Evolutionary conservation across 2,888 invertebrate genomes (phyloP), one percentile per base, ranked within the genome.

Genomic region (Spicauda simplicius): DNA sequence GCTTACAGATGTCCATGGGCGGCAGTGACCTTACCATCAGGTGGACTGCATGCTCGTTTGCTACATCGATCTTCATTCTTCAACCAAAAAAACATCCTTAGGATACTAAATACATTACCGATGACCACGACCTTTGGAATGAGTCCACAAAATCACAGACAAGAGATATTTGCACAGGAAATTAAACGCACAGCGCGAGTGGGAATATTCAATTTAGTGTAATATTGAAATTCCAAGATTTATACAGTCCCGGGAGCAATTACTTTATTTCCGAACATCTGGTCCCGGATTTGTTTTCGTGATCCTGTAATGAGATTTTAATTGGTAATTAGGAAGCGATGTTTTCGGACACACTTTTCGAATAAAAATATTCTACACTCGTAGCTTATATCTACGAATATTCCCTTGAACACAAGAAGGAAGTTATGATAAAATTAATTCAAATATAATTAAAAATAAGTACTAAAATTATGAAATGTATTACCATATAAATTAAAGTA

Each of bases 221-320:
- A 50, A 60, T 52, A 60, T 52, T 50, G 60, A 60, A 52, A 18
- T 50, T 52, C 33, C 52, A 30, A 52, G 16, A 60, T 60, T 60
- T 50, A 60, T 60, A 50, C 30, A 60, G 60, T 48, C 16, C 60
- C n/a, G 45, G n/a, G 50, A 50, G 18, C 60, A 60, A 60, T 60
- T 60, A 60, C 60, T 60, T 18, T 33, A 52, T 60, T n/a, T 12
- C 14, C 30, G 14, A 33, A 60, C 52, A 60, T 60, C 60, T 60
- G 60, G 19, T 60, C 30, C 52, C 33, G 30, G 52, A 50, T 45
- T 30, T 59, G 59, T 50, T 59, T 50, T 50, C 59, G 16, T 50
- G n/a, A 16, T 30, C 30, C 16, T 50, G n/a, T 30, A 59, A 59
- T 59, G 20, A 37, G 52, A 64, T 52, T 57, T 57, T 30, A 37